Evolutionary conservation across 2,113 vertebrate species (phyloP), one percentile per base, ranked within the genome.

Genomic region (Mustela lutreola): DNA sequence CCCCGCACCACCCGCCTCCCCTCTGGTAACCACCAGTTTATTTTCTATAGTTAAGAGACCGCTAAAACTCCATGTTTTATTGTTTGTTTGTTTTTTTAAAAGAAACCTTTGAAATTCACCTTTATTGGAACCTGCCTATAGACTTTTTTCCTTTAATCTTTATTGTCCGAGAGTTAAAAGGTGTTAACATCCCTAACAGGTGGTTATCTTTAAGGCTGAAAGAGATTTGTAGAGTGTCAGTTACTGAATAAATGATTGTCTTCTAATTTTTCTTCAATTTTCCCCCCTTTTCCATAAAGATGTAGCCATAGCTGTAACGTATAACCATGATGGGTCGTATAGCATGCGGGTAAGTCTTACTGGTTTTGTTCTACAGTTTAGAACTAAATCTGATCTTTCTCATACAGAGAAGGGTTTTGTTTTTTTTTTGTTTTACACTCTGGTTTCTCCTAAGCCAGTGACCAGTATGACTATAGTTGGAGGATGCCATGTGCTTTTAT

Each of bases 291-390:
- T 82, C 50, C 60, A 1, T 94, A 71, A 97, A 99, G 99, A 98
- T 96, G 98, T 99, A 73, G 96, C 99, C 22, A 95, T 99, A 90
- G 97, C 98, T 96, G 97, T 99, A 65, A 98, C 95, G 3, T 99
- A 99, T 97, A 99, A 99, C 98, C 98, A 85, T 71, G 99, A 99
- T 71, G 99, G 99, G 31, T 99, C 99, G 28, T 99, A 99, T 94
- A 98, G 94, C n/a, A 99, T 99, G 99, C 98, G 99, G 99, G 99
- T 99, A 99, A 98, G 96, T 84, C 71, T 28, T 24, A 0, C 11
- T 86, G 62, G n/a, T 81, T 94, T 70, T 67, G 33, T 70, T 91
- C 28, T 65, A 4, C 14, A 53, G 73, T 36, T 94, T 56, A 91
- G 56, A 71, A 21, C 92, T 87, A 53, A 90, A 31, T 53, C 65